Evolutionary conservation across 2,888 invertebrate genomes (phyloP).

Genomic region (Blera fallax): DNA sequence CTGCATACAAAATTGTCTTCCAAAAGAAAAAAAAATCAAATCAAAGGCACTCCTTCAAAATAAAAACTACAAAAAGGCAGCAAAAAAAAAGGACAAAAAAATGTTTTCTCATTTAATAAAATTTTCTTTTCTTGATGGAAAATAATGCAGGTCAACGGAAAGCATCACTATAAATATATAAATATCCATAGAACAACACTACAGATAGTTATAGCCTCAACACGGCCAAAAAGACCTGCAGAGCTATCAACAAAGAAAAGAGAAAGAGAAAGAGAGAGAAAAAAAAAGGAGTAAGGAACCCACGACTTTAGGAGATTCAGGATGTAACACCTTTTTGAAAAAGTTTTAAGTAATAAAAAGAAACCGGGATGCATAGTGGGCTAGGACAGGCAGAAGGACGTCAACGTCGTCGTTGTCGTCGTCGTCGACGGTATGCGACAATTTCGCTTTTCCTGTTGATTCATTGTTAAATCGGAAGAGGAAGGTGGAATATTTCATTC

Average conservation of each 20-base stretch:
- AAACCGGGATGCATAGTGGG: conserved; percentile 6
- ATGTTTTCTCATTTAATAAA: conserved; percentile 49
- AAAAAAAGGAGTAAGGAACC: conserved; percentile 19
- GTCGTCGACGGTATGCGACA: conserved; percentile 50
- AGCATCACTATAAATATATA: conserved; percentile 1
- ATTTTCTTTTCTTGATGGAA: conserved; percentile 29
- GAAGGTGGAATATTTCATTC: conserved; percentile 63
- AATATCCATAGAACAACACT: background rate
- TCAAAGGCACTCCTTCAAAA: conserved; percentile 37
- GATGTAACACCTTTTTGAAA: conserved; percentile 63
- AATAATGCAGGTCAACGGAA: conserved; percentile 61
- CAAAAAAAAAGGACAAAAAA: background rate
- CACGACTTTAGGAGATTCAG: conserved; percentile 36
- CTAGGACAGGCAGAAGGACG: background rate
- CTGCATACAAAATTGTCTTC: conserved; percentile 35
- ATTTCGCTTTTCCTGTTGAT: conserved; percentile 66
- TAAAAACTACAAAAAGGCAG: conserved; percentile 8
- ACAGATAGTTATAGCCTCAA: conserved; percentile 6
- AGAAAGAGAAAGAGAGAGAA: background rate
- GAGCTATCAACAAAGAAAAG: conserved; percentile 8
- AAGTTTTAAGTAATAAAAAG: conserved; percentile 47
- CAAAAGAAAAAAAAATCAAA: conserved; percentile 36
- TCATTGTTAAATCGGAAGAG: conserved; percentile 66
- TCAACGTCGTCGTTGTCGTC: conserved; percentile 9
- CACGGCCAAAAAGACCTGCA: conserved; percentile 2